Base-by-base conservation (phyloP, 2,888 invertebrate genomes). In the Stenurella melanura region DNA sequence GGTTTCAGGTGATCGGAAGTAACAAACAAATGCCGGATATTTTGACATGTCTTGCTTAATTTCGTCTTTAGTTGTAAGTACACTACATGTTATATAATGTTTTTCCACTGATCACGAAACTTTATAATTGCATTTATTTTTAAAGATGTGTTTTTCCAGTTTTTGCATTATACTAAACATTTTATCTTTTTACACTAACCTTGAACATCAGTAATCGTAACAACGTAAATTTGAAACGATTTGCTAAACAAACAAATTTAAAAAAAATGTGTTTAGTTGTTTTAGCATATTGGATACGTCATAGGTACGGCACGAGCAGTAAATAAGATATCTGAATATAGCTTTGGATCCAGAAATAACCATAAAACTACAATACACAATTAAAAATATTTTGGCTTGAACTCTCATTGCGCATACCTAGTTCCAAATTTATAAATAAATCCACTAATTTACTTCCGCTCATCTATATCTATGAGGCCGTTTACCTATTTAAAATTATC, bases 341-440 rank as follows among this genome's bases (percentile, higher is more conserved):
- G 19, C 18, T 61, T 61, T 18, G 38, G 42, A 11, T 42, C n/a
- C 19, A 38, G 42, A 64, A 64, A 64, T 64, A 42, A 38, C 34
- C 18, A 38, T 64, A 64, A 61, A 63, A 61, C 42, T 19, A 64
- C 64, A 64, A 64, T 18, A 64, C 15, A 64, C 17, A 42, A 18
- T 26, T 26, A 30, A 64, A 64, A 34, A 64, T 18, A 64, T 63
- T 72, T 72, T 72, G 72, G 72, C 72, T 42, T 42, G 42, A 63
- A 61, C 50, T 64, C 42, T 72, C 50, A 72, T 61, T 72, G 72
- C 58, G 61, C 72, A 50, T 58, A 71, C 42, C 18, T 34, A 34
- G 21, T 34, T 50, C 54, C 18, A 61, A 26, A 63, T 60, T 3
- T 72, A 72, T 72, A 72, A 72, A 72, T 72, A 72, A 19, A 72